Conservation (phyloP, 2,113 vertebrate genomes). For the Thunnus thynnus region DNA sequence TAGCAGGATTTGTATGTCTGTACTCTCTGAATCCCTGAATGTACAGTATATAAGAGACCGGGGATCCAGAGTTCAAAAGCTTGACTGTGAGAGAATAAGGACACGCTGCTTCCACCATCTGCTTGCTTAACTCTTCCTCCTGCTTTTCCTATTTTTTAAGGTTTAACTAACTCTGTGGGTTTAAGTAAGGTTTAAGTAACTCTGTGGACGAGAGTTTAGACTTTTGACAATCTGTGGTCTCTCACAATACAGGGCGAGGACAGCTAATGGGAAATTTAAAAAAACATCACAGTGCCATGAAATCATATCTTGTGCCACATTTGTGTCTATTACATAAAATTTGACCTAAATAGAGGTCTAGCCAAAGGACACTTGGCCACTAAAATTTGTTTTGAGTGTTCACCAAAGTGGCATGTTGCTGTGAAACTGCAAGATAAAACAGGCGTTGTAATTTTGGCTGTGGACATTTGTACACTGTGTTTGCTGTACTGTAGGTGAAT, state of each 20-base stretch:
- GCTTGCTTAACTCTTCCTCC: constrained; percentile 23
- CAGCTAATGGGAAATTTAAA: background rate
- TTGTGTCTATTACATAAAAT: constrained; percentile 51
- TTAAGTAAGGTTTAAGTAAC: background rate
- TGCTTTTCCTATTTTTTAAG: background rate
- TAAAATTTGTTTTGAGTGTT: constrained; percentile 37
- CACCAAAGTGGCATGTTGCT: constrained; percentile 46
- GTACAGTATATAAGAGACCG: constrained; percentile 25
- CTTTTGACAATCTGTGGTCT: constrained; percentile 12
- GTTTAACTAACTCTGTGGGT: background rate
- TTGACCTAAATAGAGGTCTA: constrained; percentile 47
- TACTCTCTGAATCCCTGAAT: constrained; percentile 39
- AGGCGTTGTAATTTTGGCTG: background rate
- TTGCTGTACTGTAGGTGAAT: background rate
- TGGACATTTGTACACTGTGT: background rate
- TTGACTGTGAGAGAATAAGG: constrained; percentile 28
- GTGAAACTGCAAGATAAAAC: constrained; percentile 7
- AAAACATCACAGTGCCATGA: background rate
- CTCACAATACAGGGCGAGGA: background rate
- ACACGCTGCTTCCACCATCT: constrained; percentile 45
- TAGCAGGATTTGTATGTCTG: constrained; percentile 56
- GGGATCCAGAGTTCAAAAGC: constrained; percentile 32
- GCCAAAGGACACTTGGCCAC: background rate
- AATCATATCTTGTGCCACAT: constrained; percentile 44
- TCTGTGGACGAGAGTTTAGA: background rate